Evolutionary conservation across 2,888 invertebrate species (phyloP).

Genomic region (Hypercompe scribonia): DNA sequence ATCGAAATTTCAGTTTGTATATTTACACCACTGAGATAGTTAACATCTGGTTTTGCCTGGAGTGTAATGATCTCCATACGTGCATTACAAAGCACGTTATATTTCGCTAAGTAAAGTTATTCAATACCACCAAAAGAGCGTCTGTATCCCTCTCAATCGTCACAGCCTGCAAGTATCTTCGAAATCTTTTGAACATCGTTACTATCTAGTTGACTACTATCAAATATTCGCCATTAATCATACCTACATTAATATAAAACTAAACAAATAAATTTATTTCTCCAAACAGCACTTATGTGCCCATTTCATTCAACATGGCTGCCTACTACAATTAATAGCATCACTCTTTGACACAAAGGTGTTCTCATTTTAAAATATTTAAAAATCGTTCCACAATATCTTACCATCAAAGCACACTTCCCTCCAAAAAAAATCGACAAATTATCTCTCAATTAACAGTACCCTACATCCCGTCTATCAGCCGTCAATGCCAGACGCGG

Average conservation of each 20-base stretch:
- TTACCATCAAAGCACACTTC: constrained; percentile 20
- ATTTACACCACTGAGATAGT: no score
- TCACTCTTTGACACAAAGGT: neutral
- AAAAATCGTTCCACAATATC: constrained; percentile 3
- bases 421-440: constrained; percentile 16
- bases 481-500: constrained; percentile 74
- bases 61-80: no score
- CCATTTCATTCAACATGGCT: neutral
- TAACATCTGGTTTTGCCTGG: no score
- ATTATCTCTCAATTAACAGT: constrained; percentile 31
- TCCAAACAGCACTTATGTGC: neutral
- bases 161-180: neutral
- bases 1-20: no score
- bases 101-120: no score
- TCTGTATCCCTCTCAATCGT: neutral
- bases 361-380: constrained; percentile 8
- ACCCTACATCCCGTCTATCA: constrained; percentile 46
- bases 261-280: neutral
- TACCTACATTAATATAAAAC: no score
- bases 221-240: neutral
- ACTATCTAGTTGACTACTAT: neutral
- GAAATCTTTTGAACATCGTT: neutral
- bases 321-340: neutral
- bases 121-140: no score
- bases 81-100: no score